Conservation (phyloP, 2,797 vertebrate species). For the Periparus ater region DNA sequence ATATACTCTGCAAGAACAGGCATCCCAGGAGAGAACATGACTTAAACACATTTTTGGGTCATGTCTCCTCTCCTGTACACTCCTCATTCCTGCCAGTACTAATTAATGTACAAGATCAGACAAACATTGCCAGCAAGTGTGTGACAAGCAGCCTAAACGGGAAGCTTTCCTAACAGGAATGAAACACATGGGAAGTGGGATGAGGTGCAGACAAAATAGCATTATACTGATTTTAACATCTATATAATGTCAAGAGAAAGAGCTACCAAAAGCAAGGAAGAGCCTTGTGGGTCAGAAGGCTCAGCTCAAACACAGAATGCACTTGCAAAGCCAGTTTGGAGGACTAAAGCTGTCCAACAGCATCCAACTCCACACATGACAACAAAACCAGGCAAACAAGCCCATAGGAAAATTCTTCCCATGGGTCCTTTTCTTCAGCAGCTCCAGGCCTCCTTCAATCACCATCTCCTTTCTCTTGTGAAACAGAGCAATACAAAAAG, state of each 20-base stretch:
- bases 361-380: background rate
- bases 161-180: background rate
- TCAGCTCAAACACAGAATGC: background rate
- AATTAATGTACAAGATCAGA: constrained; percentile 37
- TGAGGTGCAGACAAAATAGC: background rate
- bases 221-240: background rate
- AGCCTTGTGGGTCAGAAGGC: background rate
- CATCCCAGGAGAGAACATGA: background rate
- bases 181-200: background rate
- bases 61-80: background rate
- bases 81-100: constrained; percentile 32
- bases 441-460: background rate
- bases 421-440: background rate
- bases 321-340: background rate
- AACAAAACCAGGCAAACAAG: background rate
- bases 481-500: background rate
- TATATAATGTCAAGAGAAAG: background rate
- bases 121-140: constrained; percentile 5
- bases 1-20: background rate
- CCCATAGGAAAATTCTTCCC: fast-evolving
- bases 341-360: background rate
- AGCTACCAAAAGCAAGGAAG: background rate
- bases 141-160: constrained; percentile 24
- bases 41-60: constrained; percentile 33
- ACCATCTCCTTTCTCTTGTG: background rate